Base-by-base conservation (phyloP, 2,888 invertebrate genomes). In the Chalcis sispes region DNA sequence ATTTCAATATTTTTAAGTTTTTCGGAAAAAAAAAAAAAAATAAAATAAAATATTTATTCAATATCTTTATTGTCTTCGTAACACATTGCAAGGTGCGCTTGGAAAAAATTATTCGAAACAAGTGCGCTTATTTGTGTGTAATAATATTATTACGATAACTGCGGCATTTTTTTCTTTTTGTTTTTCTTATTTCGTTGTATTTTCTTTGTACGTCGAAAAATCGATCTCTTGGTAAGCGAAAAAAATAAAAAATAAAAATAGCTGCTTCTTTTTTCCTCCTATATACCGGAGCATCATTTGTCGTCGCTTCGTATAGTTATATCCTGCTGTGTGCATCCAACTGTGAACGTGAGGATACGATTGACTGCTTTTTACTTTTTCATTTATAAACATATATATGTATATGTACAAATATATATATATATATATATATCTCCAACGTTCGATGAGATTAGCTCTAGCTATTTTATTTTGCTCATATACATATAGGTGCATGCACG, bases 321-420 rank as follows among this genome's bases (percentile, higher is more conserved):
- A 64, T 62, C 58, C 72, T 64, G 67, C 50, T 72, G 56, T 67
- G 62, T 77, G 72, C 72, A 77, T 69, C 64, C 65, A 52, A 72
- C 62, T 69, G 69, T 72, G 61, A 54, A 72, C 54, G 54, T 40
- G 27, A 46, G 69, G 42, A 62, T 67, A 40, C 67, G 77, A 77
- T 72, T 72, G 64, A 69, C 66, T 77, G 69, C 64, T 76, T 76
- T 74, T 58, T 48, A 54, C 20, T 61, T 59, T 75, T 67, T 59
- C 32, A 36, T 66, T 56, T 54, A 52, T n/a, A n/a, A n/a, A 50
- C 52, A 52, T 59, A 62, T 50, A 48, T 36, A 54, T 36, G 62
- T 59, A 61, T 40, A 18, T 62, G 32, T 46, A 7, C 32, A 32
- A 56, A 50, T 59, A 52, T 59, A 62, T 50, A 50, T 59, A 52